phyloP scores from a whole-genome alignment of 2,113 vertebrate species.

The Cavia aperea region DNA sequence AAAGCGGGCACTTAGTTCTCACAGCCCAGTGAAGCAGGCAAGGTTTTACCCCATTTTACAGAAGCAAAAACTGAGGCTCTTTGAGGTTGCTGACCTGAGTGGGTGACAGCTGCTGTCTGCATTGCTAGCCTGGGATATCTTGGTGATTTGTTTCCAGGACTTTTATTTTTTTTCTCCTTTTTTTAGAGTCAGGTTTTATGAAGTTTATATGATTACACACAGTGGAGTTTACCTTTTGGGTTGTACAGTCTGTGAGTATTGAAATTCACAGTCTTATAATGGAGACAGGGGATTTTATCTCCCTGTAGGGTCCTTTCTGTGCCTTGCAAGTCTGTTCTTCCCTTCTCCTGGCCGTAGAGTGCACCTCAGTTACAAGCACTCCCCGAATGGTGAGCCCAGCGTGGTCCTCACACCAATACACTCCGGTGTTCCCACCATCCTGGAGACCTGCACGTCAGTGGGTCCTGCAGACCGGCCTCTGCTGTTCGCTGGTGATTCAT shows the following conservation, averaged over 20 bases:
- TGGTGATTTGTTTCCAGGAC: background rate
- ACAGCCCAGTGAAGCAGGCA: accelerated
- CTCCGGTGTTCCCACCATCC: background rate
- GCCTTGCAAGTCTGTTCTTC: background rate
- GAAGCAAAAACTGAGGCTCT: background rate
- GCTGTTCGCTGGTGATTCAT: background rate
- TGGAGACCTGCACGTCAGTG: background rate
- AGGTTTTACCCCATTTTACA: background rate
- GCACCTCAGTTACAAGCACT: background rate
- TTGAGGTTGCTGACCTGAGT: background rate
- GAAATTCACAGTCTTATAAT: background rate
- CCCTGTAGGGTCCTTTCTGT: background rate
- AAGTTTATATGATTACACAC: background rate
- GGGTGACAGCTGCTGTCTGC: background rate
- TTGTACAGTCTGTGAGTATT: background rate
- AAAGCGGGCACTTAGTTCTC: background rate
- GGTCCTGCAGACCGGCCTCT: background rate
- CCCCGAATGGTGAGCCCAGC: no score
- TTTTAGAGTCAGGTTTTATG: background rate
- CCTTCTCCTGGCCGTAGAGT: accelerated
- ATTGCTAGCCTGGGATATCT: background rate
- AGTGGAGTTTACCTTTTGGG: background rate
- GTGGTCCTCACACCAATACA: background rate
- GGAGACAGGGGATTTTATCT: background rate
- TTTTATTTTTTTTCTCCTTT: background rate